Evolutionary conservation across 2,888 invertebrate species (phyloP).

Genomic region (Hydriomena furcata): DNA sequence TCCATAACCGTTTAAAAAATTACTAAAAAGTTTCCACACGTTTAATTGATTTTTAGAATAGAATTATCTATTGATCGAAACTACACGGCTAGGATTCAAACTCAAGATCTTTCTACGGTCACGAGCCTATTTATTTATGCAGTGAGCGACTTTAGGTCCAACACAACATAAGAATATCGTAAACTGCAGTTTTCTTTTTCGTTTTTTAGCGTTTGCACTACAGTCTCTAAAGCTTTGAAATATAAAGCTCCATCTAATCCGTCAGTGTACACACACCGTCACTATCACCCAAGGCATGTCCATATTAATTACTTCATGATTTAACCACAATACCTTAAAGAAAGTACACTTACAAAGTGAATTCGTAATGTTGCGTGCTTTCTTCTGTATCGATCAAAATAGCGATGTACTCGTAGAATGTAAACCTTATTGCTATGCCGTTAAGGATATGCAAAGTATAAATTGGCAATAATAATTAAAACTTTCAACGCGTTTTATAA

Average conservation of each 20-base stretch:
- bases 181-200: no score
- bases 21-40: constrained; percentile 3
- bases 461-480: constrained; percentile 64
- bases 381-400: constrained; percentile 40
- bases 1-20: no score
- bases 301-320: constrained; percentile 61
- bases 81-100: no score
- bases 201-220: no score
- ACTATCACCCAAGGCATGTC: constrained; percentile 36
- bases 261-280: constrained; percentile 19
- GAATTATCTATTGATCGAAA: no score
- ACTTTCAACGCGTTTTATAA: constrained; percentile 58
- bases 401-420: constrained; percentile 10
- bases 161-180: no score
- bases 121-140: no score
- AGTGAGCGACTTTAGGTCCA: no score
- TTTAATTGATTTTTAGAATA: no score
- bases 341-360: constrained; percentile 65
- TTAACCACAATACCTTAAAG: constrained; percentile 59
- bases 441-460: constrained; percentile 30
- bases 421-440: constrained; percentile 29
- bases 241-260: constrained; percentile 8
- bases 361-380: constrained; percentile 62
- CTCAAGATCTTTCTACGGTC: no score
- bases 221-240: no score